Evolutionary conservation across 2,113 vertebrate species (phyloP).

Genomic region (Vombatus ursinus): DNA sequence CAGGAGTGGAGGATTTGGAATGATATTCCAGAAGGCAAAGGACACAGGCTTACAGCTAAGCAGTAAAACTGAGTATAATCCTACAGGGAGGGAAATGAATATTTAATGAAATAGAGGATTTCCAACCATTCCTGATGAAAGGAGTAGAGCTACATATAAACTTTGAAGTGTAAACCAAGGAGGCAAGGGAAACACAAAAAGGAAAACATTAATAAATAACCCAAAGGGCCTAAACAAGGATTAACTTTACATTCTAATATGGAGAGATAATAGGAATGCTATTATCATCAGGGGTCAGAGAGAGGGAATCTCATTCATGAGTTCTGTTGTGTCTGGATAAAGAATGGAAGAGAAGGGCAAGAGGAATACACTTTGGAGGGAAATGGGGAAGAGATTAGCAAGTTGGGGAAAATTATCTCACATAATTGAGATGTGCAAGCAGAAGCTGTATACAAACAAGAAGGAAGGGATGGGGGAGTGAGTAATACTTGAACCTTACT

Average conservation of each 20-base stretch:
- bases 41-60: not conserved
- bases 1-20: not conserved
- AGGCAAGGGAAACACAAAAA: not conserved
- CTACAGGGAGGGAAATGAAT: not conserved
- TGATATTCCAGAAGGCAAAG: not conserved
- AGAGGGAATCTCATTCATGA: not conserved
- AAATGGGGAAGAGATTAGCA: not conserved
- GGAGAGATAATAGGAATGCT: not conserved
- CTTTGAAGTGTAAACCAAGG: not conserved
- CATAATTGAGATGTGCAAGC: not conserved
- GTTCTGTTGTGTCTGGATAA: not conserved
- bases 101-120: not conserved
- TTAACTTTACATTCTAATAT: not conserved
- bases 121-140: not conserved
- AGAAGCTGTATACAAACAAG: not conserved
- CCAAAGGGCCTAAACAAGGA: not conserved
- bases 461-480: not conserved
- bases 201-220: not conserved
- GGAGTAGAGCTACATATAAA: not conserved
- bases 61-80: not conserved
- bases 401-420: not conserved
- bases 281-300: not conserved
- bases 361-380: not conserved
- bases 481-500: not conserved
- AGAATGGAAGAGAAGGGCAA: not conserved